Conservation (phyloP, 2,888 invertebrate species). For the Acleris emargana region DNA sequence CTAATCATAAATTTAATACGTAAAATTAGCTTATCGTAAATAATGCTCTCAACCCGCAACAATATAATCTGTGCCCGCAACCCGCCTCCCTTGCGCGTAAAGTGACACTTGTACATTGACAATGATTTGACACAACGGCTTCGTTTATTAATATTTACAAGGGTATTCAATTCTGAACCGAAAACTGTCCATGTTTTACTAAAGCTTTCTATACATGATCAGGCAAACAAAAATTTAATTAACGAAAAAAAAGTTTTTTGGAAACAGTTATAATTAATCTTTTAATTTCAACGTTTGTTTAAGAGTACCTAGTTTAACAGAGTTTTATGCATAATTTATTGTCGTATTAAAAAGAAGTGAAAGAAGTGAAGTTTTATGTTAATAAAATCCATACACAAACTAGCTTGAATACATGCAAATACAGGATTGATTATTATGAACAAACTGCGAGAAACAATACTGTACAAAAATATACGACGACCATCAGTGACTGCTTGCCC, state of each 20-base stretch:
- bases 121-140: slow-evolving; percentile 17
- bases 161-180: slow-evolving; percentile 4
- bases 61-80: slow-evolving; percentile 10
- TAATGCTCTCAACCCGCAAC: slow-evolving; percentile 34
- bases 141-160: slow-evolving; percentile 15
- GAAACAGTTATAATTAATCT: too few species aligned
- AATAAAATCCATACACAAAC: too few species aligned
- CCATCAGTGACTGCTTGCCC: not conserved
- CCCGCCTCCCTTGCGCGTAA: slow-evolving; percentile 37
- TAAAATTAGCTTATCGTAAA: slow-evolving; percentile 36
- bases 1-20: slow-evolving; percentile 36
- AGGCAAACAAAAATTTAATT: not conserved
- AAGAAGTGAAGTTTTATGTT: too few species aligned
- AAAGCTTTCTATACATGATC: slow-evolving; percentile 4
- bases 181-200: slow-evolving; percentile 17
- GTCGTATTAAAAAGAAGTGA: too few species aligned
- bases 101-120: slow-evolving; percentile 32
- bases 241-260: too few species aligned
- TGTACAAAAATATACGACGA: too few species aligned
- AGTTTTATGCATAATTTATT: too few species aligned
- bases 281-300: too few species aligned
- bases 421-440: too few species aligned
- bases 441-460: too few species aligned
- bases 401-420: too few species aligned
- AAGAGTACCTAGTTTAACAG: too few species aligned